phyloP scores from a whole-genome alignment of 2,888 invertebrate species.

The Osmoderma eremita region DNA sequence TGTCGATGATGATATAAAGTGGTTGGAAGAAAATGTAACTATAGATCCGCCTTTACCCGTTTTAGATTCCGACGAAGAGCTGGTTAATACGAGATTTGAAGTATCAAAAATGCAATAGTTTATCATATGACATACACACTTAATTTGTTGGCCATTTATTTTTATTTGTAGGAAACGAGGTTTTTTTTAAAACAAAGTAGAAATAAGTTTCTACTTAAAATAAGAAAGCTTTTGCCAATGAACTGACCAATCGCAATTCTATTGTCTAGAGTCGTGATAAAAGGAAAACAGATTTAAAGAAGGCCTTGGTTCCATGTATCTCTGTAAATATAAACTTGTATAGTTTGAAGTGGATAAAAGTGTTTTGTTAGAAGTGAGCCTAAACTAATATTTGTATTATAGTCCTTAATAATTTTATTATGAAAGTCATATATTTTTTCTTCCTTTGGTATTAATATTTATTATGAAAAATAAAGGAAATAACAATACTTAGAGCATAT shows the following conservation, averaged over 20 bases:
- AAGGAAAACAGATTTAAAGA: neutral
- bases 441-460: slow-evolving; percentile 24
- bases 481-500: neutral
- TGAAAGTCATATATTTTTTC: neutral
- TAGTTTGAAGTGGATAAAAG: slow-evolving; percentile 26
- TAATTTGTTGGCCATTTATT: slow-evolving; percentile 9
- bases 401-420: slow-evolving; percentile 4
- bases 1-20: slow-evolving; percentile 83
- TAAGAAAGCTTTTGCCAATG: too few species aligned
- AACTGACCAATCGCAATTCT: neutral
- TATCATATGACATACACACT: too few species aligned
- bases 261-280: neutral
- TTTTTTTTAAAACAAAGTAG: too few species aligned
- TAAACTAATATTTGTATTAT: slow-evolving; percentile 19
- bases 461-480: slow-evolving; percentile 29
- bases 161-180: neutral
- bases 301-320: neutral
- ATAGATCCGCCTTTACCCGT: slow-evolving; percentile 76
- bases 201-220: too few species aligned
- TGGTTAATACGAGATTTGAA: slow-evolving; percentile 86
- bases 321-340: slow-evolving; percentile 21
- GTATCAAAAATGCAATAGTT: slow-evolving; percentile 86
- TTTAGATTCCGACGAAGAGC: slow-evolving; percentile 83
- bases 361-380: slow-evolving; percentile 22
- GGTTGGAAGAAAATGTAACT: slow-evolving; percentile 94